Base-by-base conservation (phyloP, 2,888 invertebrate species). In the Trissolcus japonicus region DNA sequence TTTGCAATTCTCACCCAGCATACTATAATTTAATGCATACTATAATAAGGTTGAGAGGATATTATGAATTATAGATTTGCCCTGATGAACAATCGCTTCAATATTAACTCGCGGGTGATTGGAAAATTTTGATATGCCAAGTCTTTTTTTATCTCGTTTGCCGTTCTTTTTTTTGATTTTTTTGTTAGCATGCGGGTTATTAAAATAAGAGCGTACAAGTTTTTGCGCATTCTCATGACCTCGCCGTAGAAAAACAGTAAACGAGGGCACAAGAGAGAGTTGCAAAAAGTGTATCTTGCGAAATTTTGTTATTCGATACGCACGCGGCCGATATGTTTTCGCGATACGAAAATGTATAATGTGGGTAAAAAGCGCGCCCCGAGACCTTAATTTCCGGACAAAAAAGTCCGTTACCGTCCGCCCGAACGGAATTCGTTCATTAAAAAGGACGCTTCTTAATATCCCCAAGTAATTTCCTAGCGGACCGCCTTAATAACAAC, bases 381-480 rank as follows among this genome's bases (percentile, higher is more conserved):
- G 35, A 35, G 35, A 41, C 56, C 57, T 71, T 71, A 71, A 71
- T 71, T 71, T 71, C 69, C 69, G 61, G 62, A 35, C 19, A 51
- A 54, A 59, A 61, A 59, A 65, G 14, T 0, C 21, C 51, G 51
- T 63, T 54, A 65, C 48, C 1, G 48, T n/a, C 41, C 56, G 53
- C 2, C 40, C 43, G 35, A 46, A 19, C 53, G 55, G 48, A 57
- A 67, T 61, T 46, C 16, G 63, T 63, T 72, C 63, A 25, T 71
- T 71, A 59, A 65, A 63, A 72, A 63, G 35, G 41, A 25, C 54
- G 53, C 17, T 14, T 19, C 54, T 63, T 71, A 46, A 71, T 71
- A 71, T 53, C 63, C 63, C 41, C 51, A 35, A 35, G 63, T 63
- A 72, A 72, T 72, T 72, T 72, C 65, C 59, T 65, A 13, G 57